Percentiles rank a stretch among this genome's conserved stretches.
phyloP scores from a whole-genome alignment of 2,888 invertebrate genomes.

The Oligia strigilis region DNA sequence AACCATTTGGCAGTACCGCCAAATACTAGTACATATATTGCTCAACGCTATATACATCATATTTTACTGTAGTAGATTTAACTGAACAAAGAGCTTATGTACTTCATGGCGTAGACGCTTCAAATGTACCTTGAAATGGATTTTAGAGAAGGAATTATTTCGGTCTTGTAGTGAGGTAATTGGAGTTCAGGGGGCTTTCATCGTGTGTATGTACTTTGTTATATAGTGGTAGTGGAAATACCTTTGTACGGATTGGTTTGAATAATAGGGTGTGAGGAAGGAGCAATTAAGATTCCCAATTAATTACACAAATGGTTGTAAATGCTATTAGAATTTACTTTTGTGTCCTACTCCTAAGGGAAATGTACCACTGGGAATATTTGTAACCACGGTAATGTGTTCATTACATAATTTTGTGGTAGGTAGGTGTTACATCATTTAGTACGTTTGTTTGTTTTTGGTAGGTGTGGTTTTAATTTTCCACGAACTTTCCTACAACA shows the following conservation, averaged over 20 bases:
- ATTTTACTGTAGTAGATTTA: constrained; percentile 23
- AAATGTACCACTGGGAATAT: background rate
- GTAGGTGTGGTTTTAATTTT: background rate
- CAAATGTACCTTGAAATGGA: constrained; percentile 42
- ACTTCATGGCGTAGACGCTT: constrained; percentile 25
- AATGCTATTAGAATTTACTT: background rate
- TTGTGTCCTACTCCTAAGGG: background rate
- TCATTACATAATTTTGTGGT: background rate
- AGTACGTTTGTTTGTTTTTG: no score
- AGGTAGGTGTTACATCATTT: background rate
- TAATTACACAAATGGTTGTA: background rate
- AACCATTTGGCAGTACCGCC: constrained; percentile 59
- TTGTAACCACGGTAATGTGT: background rate
- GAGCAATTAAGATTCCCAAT: constrained; percentile 4
- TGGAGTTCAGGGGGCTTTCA: constrained; percentile 10
- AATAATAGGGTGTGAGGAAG: background rate
- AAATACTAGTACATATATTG: constrained; percentile 47
- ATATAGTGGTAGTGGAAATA: background rate
- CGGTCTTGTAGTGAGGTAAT: constrained; percentile 15
- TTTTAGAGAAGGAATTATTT: constrained; percentile 15
- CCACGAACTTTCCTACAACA: background rate
- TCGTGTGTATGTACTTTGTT: background rate
- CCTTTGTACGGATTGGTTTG: background rate
- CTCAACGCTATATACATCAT: constrained; percentile 33
- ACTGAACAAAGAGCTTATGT: constrained; percentile 50